These are phyloP conservation scores for Lasioglossum calceatum DNA, from an alignment of 2,888 invertebrate species.

Conservation along the genomic window DNA sequence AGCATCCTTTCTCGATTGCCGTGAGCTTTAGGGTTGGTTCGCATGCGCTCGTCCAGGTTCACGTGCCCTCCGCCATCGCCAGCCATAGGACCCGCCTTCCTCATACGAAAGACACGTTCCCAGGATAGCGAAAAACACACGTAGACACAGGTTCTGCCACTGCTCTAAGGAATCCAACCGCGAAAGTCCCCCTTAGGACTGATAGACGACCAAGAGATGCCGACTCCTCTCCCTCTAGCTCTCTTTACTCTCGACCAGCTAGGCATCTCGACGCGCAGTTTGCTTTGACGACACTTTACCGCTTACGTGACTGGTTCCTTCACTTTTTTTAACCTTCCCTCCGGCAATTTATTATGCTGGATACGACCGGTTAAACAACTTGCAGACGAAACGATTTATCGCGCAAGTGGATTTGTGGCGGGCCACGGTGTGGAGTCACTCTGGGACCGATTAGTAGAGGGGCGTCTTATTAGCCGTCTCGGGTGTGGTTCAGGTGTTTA, in stretches of 20 bases:
- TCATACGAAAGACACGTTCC: slow-evolving; percentile 74
- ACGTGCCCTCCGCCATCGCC: slow-evolving; percentile 80
- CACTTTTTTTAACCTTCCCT: too few species aligned
- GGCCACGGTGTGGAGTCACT: too few species aligned
- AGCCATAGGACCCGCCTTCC: slow-evolving; percentile 78
- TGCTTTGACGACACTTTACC: slow-evolving; percentile 25
- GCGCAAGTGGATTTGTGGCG: too few species aligned
- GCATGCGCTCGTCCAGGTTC: slow-evolving; percentile 80
- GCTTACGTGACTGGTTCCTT: slow-evolving; percentile 14
- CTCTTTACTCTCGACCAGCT: not conserved
- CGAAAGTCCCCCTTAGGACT: slow-evolving; percentile 63
- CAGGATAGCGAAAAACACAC: slow-evolving; percentile 72
- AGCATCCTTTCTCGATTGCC: slow-evolving; percentile 69
- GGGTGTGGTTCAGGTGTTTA: too few species aligned
- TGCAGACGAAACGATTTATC: not conserved
- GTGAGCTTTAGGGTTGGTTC: slow-evolving; percentile 75
- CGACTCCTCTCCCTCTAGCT: not conserved
- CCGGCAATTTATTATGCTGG: not conserved
- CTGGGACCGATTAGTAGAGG: too few species aligned
- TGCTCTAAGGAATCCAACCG: slow-evolving; percentile 66
- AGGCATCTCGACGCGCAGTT: not conserved
- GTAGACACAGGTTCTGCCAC: slow-evolving; percentile 60
- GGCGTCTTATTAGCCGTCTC: too few species aligned
- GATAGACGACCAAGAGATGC: slow-evolving; percentile 57
- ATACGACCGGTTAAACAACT: not conserved